A percentile compares a stretch with the other conserved stretches of the same genome.
Evolutionary conservation across 2,797 vertebrate genomes (phyloP).

Genomic region (Semaprochilodus insignis): DNA sequence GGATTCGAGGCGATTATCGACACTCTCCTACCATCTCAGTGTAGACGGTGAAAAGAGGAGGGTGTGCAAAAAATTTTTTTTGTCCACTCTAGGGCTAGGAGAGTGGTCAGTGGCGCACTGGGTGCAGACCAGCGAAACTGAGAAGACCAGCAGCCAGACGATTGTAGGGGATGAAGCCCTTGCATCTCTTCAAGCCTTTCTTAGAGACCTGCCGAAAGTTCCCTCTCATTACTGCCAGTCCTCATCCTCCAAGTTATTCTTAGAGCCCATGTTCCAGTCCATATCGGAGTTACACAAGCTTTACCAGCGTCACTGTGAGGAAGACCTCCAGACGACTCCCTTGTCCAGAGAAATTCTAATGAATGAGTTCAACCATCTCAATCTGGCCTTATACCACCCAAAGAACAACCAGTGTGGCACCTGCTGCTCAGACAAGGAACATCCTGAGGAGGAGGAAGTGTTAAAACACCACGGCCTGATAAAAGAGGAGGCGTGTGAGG

Average conservation of each 20-base stretch:
- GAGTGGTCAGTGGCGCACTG: not conserved
- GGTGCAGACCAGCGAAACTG: not conserved
- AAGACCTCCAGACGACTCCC: not conserved
- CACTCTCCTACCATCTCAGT: not conserved
- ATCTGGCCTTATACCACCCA: conserved; percentile 2
- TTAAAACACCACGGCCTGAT: not conserved
- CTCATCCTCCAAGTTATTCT: not conserved
- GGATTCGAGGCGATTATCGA: not conserved
- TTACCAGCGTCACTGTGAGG: not conserved
- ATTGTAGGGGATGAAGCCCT: not conserved
- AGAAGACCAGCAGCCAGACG: not conserved
- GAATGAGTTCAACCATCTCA: conserved; percentile 2
- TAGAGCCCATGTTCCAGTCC: conserved; percentile 12
- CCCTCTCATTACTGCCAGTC: not conserved
- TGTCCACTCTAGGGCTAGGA: conserved; percentile 1
- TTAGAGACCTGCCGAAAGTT: conserved; percentile 1
- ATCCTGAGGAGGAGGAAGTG: not conserved
- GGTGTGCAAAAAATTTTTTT: conserved; percentile 7
- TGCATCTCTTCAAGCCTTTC: conserved; percentile 2
- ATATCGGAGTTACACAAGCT: not conserved
- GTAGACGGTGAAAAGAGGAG: not conserved
- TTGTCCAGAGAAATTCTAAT: conserved; percentile 4
- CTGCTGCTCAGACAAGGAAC: not conserved
- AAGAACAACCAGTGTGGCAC: not conserved
- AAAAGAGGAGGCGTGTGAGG: not conserved